A percentile compares a stretch with the other conserved stretches of the same genome.
Evolutionary conservation across 1,140 invertebrate species (phyloP).

Genomic region (Cylas formicarius): DNA sequence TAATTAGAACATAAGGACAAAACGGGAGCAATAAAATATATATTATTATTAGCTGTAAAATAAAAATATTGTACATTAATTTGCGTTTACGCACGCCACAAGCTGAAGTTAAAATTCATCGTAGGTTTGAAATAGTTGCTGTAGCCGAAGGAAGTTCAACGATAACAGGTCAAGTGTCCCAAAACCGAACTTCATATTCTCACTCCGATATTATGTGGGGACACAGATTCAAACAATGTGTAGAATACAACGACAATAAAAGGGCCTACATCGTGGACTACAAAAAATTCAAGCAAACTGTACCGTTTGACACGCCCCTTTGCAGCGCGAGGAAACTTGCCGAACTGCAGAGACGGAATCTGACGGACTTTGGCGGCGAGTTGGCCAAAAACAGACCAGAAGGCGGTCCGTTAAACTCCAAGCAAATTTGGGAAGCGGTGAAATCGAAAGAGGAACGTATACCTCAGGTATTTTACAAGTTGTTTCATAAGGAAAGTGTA

Average conservation of each 20-base stretch:
- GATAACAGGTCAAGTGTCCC: conserved; percentile 67
- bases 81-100: no score
- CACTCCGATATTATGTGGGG: conserved; percentile 82
- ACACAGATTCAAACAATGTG: conserved; percentile 57
- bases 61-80: no score
- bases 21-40: no score
- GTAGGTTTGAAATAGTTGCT: conserved; percentile 80
- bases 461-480: conserved; percentile 17
- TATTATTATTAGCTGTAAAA: no score
- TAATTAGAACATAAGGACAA: no score
- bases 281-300: conserved; percentile 85
- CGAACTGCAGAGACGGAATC: conserved; percentile 17
- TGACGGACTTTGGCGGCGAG: no score
- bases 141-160: conserved; percentile 76
- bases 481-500: conserved; percentile 17
- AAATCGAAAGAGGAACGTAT: conserved; percentile 13
- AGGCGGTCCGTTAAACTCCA: no score
- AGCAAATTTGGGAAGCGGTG: no score
- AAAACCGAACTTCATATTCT: conserved; percentile 71
- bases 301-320: conserved; percentile 84
- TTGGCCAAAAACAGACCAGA: no score
- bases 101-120: no score
- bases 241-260: conserved; percentile 24
- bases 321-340: conserved; percentile 61
- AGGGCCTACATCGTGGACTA: conserved; percentile 28